Evolutionary conservation across 2,113 vertebrate species (phyloP).

Genomic region (Melanotaenia duboulayi): DNA sequence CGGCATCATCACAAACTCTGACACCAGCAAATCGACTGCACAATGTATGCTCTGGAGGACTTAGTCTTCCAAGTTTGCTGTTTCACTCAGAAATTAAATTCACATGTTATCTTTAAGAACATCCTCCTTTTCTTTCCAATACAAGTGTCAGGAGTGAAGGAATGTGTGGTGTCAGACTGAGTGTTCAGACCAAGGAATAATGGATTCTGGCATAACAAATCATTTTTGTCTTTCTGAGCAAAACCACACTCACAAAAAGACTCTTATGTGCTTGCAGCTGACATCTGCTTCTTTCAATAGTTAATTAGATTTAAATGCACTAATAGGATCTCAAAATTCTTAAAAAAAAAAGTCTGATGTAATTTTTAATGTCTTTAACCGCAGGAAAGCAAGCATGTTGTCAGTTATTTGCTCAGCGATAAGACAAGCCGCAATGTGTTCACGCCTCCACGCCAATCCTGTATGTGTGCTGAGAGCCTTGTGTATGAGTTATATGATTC

Average conservation of each 20-base stretch:
- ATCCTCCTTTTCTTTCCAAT: constrained; percentile 46
- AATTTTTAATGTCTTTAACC: constrained; percentile 42
- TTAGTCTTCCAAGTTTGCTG: constrained; percentile 44
- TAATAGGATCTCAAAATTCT: constrained; percentile 27
- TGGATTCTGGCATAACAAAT: constrained; percentile 43
- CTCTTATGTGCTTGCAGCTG: constrained; percentile 13
- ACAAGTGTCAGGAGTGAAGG: constrained; percentile 26
- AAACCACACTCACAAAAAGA: constrained; percentile 35
- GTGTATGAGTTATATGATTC: constrained; percentile 68
- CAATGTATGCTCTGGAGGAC: constrained; percentile 53
- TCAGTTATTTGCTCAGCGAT: constrained; percentile 23
- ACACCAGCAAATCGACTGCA: constrained; percentile 50
- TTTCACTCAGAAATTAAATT: constrained; percentile 69
- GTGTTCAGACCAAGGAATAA: constrained; percentile 49
- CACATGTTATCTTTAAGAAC: constrained; percentile 62
- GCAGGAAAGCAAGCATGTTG: constrained; percentile 33
- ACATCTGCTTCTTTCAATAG: constrained; percentile 27
- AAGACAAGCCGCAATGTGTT: constrained; percentile 38
- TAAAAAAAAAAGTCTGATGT: constrained; percentile 38
- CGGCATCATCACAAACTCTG: constrained; percentile 66
- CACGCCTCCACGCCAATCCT: constrained; percentile 42
- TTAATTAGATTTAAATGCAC: constrained; percentile 22
- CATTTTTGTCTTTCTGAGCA: constrained; percentile 35
- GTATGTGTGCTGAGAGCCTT: constrained; percentile 62
- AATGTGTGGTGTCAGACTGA: constrained; percentile 40